Percentiles rank a stretch among this genome's conserved stretches.
Conservation (phyloP, 2,113 vertebrate genomes). For the Formicarius rufipectus region DNA sequence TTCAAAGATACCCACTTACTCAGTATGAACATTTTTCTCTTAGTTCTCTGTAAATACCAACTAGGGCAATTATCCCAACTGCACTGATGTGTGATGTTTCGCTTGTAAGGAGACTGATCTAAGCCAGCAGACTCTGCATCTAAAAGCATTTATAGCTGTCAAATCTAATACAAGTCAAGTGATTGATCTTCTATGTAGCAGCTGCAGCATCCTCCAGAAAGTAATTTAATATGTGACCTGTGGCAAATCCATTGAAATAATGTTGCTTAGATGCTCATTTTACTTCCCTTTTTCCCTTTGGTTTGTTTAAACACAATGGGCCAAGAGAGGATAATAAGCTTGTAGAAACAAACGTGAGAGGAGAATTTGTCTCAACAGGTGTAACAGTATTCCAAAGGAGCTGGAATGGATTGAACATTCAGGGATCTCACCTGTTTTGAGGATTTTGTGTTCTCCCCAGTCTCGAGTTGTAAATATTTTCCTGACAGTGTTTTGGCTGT, state of each 20-base stretch:
- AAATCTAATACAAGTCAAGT: conserved; percentile 8
- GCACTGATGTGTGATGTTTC: background rate
- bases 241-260: background rate
- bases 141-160: conserved; percentile 7
- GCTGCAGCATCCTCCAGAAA: conserved; percentile 5
- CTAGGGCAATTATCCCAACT: background rate
- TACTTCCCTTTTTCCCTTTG: background rate
- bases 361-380: background rate
- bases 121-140: background rate
- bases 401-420: background rate
- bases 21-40: background rate
- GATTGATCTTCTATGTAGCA: conserved; percentile 9
- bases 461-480: background rate
- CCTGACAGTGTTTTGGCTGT: background rate
- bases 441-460: background rate
- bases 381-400: background rate
- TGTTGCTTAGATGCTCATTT: background rate
- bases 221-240: background rate
- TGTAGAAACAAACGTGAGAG: background rate
- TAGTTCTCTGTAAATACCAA: background rate
- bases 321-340: background rate
- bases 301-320: background rate
- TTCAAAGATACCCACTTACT: background rate
- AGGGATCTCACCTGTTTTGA: background rate
- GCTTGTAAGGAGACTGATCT: background rate